Conservation (phyloP, 2,113 vertebrate species). For the Cynocephalus volans region DNA sequence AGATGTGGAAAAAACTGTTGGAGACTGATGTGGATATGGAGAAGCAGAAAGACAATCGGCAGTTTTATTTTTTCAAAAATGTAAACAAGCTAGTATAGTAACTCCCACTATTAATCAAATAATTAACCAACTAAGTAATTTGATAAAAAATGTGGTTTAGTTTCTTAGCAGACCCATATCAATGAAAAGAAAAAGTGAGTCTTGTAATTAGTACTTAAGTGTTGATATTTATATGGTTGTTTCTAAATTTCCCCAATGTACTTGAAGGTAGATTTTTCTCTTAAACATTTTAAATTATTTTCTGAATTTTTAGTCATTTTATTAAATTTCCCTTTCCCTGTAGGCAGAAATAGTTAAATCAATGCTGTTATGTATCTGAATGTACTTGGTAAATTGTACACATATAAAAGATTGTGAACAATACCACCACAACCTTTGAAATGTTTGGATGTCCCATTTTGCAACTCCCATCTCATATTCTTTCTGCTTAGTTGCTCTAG, state of each 20-base stretch:
- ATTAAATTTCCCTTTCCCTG: conserved; percentile 21
- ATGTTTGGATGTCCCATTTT: background rate
- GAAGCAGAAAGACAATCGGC: background rate
- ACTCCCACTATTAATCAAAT: background rate
- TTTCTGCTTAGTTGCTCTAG: background rate
- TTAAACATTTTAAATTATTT: conserved; percentile 51
- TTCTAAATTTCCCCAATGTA: background rate
- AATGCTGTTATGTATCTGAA: background rate
- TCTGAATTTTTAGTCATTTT: background rate
- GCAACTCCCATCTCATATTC: background rate
- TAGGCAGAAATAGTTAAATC: background rate
- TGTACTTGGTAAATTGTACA: background rate
- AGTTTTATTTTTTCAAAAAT: background rate
- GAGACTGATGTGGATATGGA: background rate
- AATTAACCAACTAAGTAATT: background rate
- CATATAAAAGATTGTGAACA: background rate
- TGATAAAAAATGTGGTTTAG: conserved; percentile 21
- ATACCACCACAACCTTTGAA: background rate
- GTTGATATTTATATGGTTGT: background rate
- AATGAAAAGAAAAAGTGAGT: conserved; percentile 33
- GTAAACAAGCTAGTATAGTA: background rate
- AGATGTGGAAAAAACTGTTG: background rate
- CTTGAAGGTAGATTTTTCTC: background rate
- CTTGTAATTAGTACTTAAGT: conserved; percentile 31
- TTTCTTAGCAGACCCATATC: background rate